Evolutionary conservation across 2,113 vertebrate genomes (phyloP).

Genomic region (Agapornis roseicollis): DNA sequence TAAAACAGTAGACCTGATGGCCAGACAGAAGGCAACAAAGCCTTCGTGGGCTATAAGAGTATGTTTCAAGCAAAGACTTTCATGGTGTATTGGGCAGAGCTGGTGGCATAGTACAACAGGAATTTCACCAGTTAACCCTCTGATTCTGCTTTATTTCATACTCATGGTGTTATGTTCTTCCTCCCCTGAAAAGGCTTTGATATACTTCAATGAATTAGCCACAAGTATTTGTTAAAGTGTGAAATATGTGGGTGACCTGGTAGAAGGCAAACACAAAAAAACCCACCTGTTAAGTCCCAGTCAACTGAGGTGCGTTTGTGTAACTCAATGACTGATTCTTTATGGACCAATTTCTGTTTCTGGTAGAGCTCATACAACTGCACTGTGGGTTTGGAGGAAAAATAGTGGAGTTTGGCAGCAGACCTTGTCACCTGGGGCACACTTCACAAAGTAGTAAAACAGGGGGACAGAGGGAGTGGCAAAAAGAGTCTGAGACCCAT

Average conservation of each 20-base stretch:
- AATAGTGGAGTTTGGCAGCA: neutral
- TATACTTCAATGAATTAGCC: neutral
- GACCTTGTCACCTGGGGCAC: fast-evolving
- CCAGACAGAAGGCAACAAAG: neutral
- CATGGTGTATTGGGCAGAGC: neutral
- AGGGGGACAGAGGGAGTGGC: fast-evolving
- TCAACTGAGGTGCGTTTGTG: neutral
- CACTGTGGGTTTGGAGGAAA: neutral
- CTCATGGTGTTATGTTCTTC: neutral
- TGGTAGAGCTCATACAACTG: neutral
- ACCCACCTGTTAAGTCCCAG: neutral
- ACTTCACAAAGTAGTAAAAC: neutral
- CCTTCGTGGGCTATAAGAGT: fast-evolving
- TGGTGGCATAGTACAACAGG: neutral
- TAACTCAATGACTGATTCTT: neutral
- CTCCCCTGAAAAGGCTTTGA: neutral
- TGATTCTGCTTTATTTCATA: neutral
- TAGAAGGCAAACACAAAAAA: neutral
- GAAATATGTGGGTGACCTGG: neutral
- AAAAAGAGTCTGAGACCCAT: neutral
- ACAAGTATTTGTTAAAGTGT: neutral
- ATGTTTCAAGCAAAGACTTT: neutral
- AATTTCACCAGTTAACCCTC: neutral
- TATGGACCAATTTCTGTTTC: neutral
- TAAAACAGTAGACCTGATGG: neutral